Evolutionary conservation across 2,888 invertebrate genomes (phyloP).

Genomic region (Abrostola tripartita): DNA sequence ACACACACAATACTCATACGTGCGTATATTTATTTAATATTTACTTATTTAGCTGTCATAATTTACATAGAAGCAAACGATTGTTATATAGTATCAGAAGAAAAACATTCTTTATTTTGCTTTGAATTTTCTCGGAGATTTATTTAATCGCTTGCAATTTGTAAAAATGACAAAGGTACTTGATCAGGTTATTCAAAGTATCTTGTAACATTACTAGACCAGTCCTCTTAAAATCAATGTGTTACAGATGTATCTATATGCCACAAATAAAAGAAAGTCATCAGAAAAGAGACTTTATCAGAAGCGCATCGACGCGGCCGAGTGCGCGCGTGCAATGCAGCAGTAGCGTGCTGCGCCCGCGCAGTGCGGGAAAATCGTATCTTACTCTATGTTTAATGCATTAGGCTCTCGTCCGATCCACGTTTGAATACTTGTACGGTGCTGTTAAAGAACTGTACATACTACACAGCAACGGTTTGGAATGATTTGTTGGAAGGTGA

Average conservation of each 20-base stretch:
- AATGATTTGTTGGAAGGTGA: conserved; percentile 29
- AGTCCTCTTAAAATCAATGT: background rate
- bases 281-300: conserved; percentile 73
- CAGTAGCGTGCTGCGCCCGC: conserved; percentile 67
- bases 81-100: too few relatives aligned
- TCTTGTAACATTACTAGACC: background rate
- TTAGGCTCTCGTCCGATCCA: conserved; percentile 56
- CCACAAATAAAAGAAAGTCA: conserved; percentile 76
- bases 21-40: too few relatives aligned
- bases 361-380: conserved; percentile 74
- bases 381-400: conserved; percentile 78
- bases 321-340: conserved; percentile 74
- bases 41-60: background rate
- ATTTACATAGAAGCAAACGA: background rate
- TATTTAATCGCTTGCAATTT: too few relatives aligned
- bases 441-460: conserved; percentile 66
- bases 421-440: conserved; percentile 54
- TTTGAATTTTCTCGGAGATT: too few relatives aligned
- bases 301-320: conserved; percentile 72
- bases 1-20: too few relatives aligned
- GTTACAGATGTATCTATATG: conserved; percentile 32
- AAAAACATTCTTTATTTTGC: too few relatives aligned
- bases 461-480: conserved; percentile 34
- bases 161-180: too few relatives aligned
- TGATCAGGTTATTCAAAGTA: background rate